Base-by-base conservation (phyloP, 1,140 invertebrate genomes). In the Formica exsecta region DNA sequence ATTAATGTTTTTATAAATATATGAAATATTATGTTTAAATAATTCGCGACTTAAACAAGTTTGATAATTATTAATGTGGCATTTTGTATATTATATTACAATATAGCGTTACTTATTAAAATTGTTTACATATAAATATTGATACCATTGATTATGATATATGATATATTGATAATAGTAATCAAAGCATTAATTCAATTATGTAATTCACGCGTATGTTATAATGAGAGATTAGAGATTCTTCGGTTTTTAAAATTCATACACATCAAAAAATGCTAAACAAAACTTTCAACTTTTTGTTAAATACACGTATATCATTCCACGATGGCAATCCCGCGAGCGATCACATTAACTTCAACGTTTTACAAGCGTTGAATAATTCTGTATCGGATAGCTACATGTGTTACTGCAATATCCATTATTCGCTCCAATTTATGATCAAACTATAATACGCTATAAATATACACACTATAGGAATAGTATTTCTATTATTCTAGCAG, bases 311-410 rank as follows among this genome's bases (percentile, higher is more conserved):
- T 32, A 32, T 57, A 32, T 66, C 76, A 51, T 80, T 68, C 41
- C 76, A 57, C 48, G 62, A 29, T 29, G 29, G n/a, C 32, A 22
- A 68, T 32, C 64, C 51, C 54, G 32, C 75, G n/a, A 66, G 11
- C 74, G 38, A 64, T 64, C 75, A 77, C 44, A 44, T 66, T 36
- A 62, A 29, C n/a, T 41, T 79, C 62, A 44, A 44, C 51, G 41
- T 79, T 68, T 68, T 57, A 80, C 76, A 80, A 68, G 62, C 64
- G 76, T 68, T 80, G 76, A 68, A 80, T 80, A 80, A 80, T 80
- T 80, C 32, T 8, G 76, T 38, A 68, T 80, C 76, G 32, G 64
- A 80, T 80, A 68, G 44, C 76, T 68, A 80, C 76, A 68, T 48
- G 32, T 80, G 62, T n/a, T 44, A 44, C 44, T 66, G 64, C 54